Percentiles rank a stretch among this genome's conserved stretches.
Evolutionary conservation across 2,113 vertebrate species (phyloP).

Genomic region (human (Homo sapiens)): GRCh38 chr11:90836501-90837000

Average conservation of each 20-base stretch:
- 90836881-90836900: neutral
- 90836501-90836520: neutral
- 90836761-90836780: neutral
- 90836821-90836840: neutral
- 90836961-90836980: neutral
- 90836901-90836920: neutral
- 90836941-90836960: neutral
- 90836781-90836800: neutral
- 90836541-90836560: neutral
- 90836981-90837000: neutral
- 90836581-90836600: neutral
- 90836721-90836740: neutral
- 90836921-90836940: neutral
- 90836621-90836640: neutral
- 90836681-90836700: neutral
- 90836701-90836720: neutral
- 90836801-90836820: neutral
- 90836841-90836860: neutral
- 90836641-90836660: neutral
- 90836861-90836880: neutral
- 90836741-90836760: neutral
- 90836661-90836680: neutral
- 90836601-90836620: slow-evolving; percentile 1
- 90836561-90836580: neutral
- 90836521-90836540: neutral